Conservation (phyloP, 2,113 vertebrate genomes). For the Cisticola juncidis region DNA sequence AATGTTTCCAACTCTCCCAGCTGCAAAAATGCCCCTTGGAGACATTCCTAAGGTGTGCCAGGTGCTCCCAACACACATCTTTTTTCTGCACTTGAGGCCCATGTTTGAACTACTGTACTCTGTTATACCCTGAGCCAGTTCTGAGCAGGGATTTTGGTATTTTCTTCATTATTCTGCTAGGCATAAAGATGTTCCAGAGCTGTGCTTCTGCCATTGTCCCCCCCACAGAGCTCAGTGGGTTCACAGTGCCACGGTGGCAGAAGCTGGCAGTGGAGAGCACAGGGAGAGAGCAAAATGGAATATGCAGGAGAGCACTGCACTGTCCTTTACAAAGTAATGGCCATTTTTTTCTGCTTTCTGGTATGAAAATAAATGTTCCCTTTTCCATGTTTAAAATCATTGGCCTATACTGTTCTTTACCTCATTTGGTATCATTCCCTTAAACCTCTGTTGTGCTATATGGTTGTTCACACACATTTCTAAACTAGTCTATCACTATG, state of each 20-base stretch:
- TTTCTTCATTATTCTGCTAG: background rate
- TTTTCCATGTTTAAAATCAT: background rate
- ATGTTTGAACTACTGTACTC: fast-evolving
- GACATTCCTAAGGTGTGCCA: background rate
- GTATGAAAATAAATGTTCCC: background rate
- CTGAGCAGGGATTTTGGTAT: background rate
- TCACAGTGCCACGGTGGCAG: background rate
- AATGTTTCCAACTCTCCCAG: background rate
- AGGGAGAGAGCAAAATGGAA: background rate
- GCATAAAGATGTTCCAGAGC: background rate
- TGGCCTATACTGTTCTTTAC: background rate
- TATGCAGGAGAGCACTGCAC: background rate
- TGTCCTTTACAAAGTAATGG: background rate
- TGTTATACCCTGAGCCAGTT: background rate
- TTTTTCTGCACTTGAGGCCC: background rate
- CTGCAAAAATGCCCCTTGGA: background rate
- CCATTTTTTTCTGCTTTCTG: background rate
- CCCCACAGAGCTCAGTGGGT: background rate
- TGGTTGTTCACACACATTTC: background rate
- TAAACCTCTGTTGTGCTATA: background rate
- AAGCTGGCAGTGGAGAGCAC: background rate
- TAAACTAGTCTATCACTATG: background rate
- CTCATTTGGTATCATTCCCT: background rate
- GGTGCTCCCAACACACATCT: fast-evolving
- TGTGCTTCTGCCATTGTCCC: background rate